Percentiles rank a stretch among this genome's conserved stretches.
These are phyloP conservation scores for Columba janthina DNA, from an alignment of 2,113 vertebrate species.

Conservation along the genomic window DNA sequence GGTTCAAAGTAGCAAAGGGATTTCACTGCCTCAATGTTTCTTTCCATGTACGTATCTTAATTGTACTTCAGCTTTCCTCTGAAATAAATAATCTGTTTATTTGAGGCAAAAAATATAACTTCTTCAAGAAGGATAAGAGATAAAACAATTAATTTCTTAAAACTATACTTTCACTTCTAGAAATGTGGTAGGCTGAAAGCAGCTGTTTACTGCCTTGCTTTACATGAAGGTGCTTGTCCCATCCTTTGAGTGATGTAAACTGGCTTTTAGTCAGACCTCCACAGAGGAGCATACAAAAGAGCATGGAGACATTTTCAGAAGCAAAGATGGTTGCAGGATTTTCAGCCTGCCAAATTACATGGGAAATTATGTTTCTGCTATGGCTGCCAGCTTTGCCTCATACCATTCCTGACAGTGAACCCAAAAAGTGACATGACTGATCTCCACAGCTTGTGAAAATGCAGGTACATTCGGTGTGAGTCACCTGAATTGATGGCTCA, in stretches of 20 bases:
- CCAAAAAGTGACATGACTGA: background rate
- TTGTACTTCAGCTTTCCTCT: background rate
- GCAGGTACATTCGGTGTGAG: background rate
- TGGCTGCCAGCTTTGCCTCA: background rate
- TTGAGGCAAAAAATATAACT: background rate
- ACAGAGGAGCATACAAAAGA: background rate
- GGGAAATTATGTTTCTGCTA: background rate
- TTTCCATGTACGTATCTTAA: background rate
- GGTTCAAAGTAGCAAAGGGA: background rate
- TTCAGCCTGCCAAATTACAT: background rate
- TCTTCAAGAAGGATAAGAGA: background rate
- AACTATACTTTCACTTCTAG: background rate
- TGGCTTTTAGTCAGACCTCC: background rate
- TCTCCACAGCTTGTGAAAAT: background rate
- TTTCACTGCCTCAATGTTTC: background rate
- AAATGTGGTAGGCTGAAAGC: background rate
- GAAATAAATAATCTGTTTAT: background rate
- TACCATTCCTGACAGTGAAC: background rate
- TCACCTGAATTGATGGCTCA: background rate
- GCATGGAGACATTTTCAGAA: background rate
- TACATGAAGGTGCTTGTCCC: background rate
- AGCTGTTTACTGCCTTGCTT: background rate
- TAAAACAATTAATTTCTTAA: background rate
- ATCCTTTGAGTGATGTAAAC: background rate
- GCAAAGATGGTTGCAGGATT: background rate